Conservation (phyloP, 2,888 invertebrate genomes). For the Drosophila hawaiiensis region DNA sequence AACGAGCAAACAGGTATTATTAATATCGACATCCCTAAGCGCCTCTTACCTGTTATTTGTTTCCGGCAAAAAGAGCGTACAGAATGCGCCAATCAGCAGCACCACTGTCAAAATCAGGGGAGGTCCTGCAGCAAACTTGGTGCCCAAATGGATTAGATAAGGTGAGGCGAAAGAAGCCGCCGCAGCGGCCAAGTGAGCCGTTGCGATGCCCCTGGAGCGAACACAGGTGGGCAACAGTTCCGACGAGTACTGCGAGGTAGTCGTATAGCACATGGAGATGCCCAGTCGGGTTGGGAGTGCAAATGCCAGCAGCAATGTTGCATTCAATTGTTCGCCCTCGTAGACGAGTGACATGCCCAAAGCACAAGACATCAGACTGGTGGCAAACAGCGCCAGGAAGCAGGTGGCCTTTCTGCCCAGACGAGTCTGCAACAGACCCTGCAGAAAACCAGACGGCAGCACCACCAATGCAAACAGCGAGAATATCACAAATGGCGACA, state of each 20-base stretch:
- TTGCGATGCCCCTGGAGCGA: constrained; percentile 87
- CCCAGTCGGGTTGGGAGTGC: constrained; percentile 86
- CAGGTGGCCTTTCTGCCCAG: constrained; percentile 86
- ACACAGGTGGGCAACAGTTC: constrained; percentile 88
- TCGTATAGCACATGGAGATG: constrained; percentile 88
- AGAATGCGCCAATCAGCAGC: constrained; percentile 85
- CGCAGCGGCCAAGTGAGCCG: constrained; percentile 87
- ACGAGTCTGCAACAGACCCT: constrained; percentile 78
- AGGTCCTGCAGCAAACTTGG: constrained; percentile 71
- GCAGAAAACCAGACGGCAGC: constrained; percentile 85
- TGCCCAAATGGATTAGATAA: constrained; percentile 68
- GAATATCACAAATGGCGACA: constrained; percentile 87
- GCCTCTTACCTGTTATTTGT: constrained; percentile 85
- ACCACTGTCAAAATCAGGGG: constrained; percentile 86
- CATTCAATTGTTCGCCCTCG: constrained; percentile 66
- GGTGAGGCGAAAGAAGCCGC: constrained; percentile 87
- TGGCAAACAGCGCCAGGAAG: constrained; percentile 85
- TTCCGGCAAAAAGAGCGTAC: constrained; percentile 87
- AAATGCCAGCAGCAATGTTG: constrained; percentile 84
- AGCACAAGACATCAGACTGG: constrained; percentile 86
- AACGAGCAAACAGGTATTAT: neutral
- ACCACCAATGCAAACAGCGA: constrained; percentile 86
- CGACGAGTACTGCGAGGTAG: constrained; percentile 88
- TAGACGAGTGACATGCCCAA: constrained; percentile 85
- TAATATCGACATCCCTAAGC: neutral